Evolutionary conservation across 1,140 invertebrate genomes (phyloP), one percentile per base, ranked within the genome.

Genomic region (Aphis gossypii): DNA sequence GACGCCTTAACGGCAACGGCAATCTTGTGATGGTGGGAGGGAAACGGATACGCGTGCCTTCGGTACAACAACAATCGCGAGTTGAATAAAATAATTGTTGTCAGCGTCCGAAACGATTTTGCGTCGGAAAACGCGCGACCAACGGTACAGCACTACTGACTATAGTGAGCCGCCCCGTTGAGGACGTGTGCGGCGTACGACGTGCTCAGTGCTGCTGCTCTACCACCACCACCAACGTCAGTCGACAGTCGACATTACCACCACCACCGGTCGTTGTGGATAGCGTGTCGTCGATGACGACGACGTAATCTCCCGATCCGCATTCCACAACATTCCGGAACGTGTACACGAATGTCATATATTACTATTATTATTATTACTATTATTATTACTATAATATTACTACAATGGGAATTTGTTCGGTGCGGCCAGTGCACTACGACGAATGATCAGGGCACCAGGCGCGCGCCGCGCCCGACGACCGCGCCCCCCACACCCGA

Each of bases 301-400:
- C 84, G 30, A 82, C 90, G 90, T 91, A 91, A 91, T 91, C 90
- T 48, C 86, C 41, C 86, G 86, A 87, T 87, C 86, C 90, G 90
- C 90, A 91, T 91, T 91, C 90, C 90, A 76, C 60, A 87, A 87
- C 86, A 91, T 91, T 91, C 90, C 90, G 51, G 41, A 91, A n/a
- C 90, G 89, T 44, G 82, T 83, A 41, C 38, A 41, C 83, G 83
- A 76, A 76, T 76, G 60, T 35, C 30, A 68, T 68, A 6, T 68
- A n/a, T n/a, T 60, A 68, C n/a, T 76, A 76, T 76, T 76, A 76
- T 76, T 76, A 76, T 35, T 68, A 30, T 60, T 60, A 60, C 30
- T 60, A 60, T 0, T 60, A 48, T 48, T 48, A 51, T 18, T 51
- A 48, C 46, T 48, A 48, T 48, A 60, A 60, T 60, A 68, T 68